Percentiles rank a stretch among this genome's conserved stretches.
Evolutionary conservation across 2,797 vertebrate genomes (phyloP).

Genomic region (Epinephelus awoara): DNA sequence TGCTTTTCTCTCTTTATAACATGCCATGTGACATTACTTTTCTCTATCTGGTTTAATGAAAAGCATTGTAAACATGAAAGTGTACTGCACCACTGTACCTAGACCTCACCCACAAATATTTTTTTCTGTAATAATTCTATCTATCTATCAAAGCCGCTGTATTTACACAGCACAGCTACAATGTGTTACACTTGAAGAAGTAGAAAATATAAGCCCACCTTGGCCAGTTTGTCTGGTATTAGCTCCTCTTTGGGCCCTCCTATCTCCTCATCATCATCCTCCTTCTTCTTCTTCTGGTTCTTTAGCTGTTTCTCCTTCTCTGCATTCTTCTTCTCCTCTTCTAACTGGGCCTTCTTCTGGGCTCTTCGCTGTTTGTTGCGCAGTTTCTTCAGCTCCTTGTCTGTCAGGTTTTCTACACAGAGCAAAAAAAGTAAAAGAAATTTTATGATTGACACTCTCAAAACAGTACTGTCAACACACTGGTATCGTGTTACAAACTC

Average conservation of each 20-base stretch:
- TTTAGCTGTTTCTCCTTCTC: slow-evolving; percentile 95
- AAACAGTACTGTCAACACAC: not conserved
- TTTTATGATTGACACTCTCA: not conserved
- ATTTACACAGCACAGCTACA: not conserved
- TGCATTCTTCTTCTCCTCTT: slow-evolving; percentile 95
- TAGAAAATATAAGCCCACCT: slow-evolving; percentile 79
- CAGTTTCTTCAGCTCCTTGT: slow-evolving; percentile 95
- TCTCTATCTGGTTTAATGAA: no score
- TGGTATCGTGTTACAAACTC: not conserved
- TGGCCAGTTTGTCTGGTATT: slow-evolving; percentile 94
- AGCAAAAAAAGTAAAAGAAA: not conserved
- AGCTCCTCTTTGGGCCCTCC: slow-evolving; percentile 95
- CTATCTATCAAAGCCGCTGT: not conserved
- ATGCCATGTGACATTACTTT: no score
- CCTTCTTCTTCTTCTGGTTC: slow-evolving; percentile 97
- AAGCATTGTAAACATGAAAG: no score
- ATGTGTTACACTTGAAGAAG: not conserved
- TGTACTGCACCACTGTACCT: no score
- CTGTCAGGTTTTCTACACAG: slow-evolving; percentile 90
- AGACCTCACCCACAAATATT: no score
- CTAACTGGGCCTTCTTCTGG: slow-evolving; percentile 94
- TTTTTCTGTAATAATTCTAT: not conserved
- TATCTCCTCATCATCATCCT: slow-evolving; percentile 95
- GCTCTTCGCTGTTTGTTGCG: slow-evolving; percentile 95
- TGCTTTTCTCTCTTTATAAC: no score